These are phyloP conservation scores for Petrolisthes cinctipes DNA, from an alignment of 2,888 invertebrate genomes.

Conservation along the genomic window DNA sequence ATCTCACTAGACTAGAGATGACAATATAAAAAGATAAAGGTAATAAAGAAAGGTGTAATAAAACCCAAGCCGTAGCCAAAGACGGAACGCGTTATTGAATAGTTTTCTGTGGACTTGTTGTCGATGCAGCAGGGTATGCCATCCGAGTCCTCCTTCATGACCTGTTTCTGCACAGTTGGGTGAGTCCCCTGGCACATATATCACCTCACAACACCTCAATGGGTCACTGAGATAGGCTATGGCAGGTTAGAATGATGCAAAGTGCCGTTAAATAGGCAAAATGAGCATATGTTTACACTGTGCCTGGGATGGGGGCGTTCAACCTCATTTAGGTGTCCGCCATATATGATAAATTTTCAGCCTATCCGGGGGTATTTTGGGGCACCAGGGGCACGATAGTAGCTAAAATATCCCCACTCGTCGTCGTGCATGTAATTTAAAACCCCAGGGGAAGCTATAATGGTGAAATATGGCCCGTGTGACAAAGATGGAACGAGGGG, in stretches of 20 bases:
- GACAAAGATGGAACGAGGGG: slow-evolving; percentile 22
- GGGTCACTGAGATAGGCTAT: neutral
- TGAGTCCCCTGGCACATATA: slow-evolving; percentile 24
- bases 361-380: neutral
- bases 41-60: too few relatives aligned
- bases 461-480: neutral
- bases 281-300: slow-evolving; percentile 49
- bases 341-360: slow-evolving; percentile 28
- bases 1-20: too few relatives aligned
- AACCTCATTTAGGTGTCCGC: slow-evolving; percentile 45
- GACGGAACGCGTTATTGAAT: slow-evolving; percentile 45
- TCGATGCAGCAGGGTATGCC: slow-evolving; percentile 45
- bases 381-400: neutral
- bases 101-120: slow-evolving; percentile 54
- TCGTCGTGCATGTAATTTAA: neutral
- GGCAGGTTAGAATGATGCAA: neutral
- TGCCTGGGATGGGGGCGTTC: slow-evolving; percentile 43
- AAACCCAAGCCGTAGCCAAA: neutral
- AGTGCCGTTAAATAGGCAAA: neutral
- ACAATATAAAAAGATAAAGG: too few relatives aligned
- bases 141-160: slow-evolving; percentile 46
- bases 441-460: neutral
- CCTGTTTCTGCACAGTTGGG: slow-evolving; percentile 56
- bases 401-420: too few relatives aligned
- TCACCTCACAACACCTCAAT: neutral